Conservation (phyloP, 2,888 invertebrate species). For the Drosophila multiciliata region DNA sequence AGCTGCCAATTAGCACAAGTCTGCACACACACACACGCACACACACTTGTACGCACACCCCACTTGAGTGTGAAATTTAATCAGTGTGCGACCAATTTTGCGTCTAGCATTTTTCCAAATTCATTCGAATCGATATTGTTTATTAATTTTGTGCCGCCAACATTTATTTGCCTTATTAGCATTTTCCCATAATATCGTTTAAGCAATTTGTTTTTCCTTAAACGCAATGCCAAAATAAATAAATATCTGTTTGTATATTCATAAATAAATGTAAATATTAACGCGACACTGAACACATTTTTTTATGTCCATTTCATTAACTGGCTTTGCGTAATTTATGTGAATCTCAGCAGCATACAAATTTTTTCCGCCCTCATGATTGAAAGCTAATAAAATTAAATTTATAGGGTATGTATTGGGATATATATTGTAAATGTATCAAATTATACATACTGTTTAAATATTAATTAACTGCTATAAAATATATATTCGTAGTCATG, state of each 20-base stretch:
- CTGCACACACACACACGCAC: not conserved
- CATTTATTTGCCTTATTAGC: conserved; percentile 74
- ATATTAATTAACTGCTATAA: not conserved
- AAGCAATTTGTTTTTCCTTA: conserved; percentile 61
- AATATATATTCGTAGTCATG: not conserved
- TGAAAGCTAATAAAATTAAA: not conserved
- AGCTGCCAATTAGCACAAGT: conserved; percentile 62
- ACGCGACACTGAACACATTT: conserved; percentile 46
- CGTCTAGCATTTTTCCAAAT: conserved; percentile 31
- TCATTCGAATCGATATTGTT: conserved; percentile 59
- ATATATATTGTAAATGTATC: not conserved
- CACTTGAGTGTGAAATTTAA: conserved; percentile 73
- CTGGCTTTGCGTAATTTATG: conserved; percentile 62
- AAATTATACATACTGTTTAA: not conserved
- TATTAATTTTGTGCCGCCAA: conserved; percentile 68
- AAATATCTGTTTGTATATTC: conserved; percentile 1
- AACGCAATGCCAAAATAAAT: conserved; percentile 25
- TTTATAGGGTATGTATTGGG: conserved; percentile 6
- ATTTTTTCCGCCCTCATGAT: conserved; percentile 35
- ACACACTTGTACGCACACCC: not conserved
- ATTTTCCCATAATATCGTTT: conserved; percentile 72
- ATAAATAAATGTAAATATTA: conserved; percentile 12
- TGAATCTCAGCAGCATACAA: conserved; percentile 8
- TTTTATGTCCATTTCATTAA: conserved; percentile 62
- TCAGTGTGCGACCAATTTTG: conserved; percentile 68